Percentiles rank a stretch among this genome's conserved stretches.
Conservation (phyloP, 2,797 vertebrate species). For the Enteromius unitaeniatus region DNA sequence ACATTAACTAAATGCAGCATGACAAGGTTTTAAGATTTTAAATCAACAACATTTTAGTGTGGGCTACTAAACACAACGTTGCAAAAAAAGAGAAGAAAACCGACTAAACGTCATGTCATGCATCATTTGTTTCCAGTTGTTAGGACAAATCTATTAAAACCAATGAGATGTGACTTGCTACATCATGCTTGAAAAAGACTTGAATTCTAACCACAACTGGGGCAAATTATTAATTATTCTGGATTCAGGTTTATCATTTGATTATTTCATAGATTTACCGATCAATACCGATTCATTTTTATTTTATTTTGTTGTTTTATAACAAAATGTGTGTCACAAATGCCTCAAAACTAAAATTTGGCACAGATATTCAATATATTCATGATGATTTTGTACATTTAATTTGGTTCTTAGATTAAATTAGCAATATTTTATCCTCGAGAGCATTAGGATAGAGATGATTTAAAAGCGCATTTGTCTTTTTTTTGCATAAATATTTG, state of each 20-base stretch:
- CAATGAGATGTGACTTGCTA: not conserved
- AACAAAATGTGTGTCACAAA: not conserved
- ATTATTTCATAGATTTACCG: not conserved
- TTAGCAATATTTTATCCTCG: not conserved
- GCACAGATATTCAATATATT: not conserved
- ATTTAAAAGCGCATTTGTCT: not conserved
- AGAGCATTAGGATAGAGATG: not conserved
- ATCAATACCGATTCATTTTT: not conserved
- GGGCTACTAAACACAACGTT: not conserved
- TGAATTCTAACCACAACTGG: not conserved
- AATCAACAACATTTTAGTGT: not conserved
- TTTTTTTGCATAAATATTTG: not conserved
- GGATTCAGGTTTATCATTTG: not conserved
- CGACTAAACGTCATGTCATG: slow-evolving; percentile 1
- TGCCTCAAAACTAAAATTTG: too few relatives aligned
- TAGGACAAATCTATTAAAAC: slow-evolving; percentile 1
- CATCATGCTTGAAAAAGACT: not conserved
- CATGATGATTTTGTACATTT: not conserved
- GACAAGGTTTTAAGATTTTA: not conserved
- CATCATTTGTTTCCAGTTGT: not conserved
- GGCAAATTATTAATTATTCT: not conserved
- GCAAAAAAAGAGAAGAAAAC: not conserved
- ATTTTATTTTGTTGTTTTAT: not conserved
- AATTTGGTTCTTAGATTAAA: too few relatives aligned
- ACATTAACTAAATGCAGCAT: not conserved